Conservation (phyloP, 2,888 invertebrate genomes). For the Ecliptopera silaceata region DNA sequence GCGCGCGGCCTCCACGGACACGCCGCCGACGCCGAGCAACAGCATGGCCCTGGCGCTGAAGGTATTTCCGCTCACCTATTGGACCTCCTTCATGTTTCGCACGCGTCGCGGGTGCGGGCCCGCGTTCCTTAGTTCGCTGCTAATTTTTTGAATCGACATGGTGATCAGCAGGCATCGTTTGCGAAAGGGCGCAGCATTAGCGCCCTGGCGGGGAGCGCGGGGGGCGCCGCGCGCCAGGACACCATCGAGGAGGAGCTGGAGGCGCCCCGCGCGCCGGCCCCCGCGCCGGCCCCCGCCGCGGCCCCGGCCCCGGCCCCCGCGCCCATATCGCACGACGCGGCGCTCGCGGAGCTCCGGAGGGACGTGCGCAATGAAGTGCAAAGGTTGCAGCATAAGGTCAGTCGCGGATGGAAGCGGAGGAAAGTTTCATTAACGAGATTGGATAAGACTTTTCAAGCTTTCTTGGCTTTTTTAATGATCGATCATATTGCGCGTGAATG, state of each 20-base stretch:
- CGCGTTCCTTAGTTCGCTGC: too few species aligned
- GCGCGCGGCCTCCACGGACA: conserved; percentile 65
- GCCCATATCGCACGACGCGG: conserved; percentile 78
- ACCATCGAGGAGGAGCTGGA: conserved; percentile 90
- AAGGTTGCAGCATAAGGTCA: conserved; percentile 70
- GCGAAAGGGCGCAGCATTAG: conserved; percentile 60
- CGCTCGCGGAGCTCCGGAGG: conserved; percentile 75
- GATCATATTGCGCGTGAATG: too few species aligned
- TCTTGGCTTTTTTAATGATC: too few species aligned
- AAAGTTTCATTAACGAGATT: too few species aligned
- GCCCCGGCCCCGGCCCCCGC: conserved; percentile 43
- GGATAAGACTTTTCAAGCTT: too few species aligned
- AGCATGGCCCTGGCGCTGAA: conserved; percentile 67
- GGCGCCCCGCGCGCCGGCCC: conserved; percentile 59
- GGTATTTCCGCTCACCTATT: too few species aligned
- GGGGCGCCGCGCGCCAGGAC: conserved; percentile 84
- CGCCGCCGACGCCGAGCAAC: not conserved
- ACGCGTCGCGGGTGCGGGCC: not conserved
- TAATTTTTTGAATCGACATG: not conserved
- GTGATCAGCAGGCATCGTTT: conserved; percentile 56
- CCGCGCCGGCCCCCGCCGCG: conserved; percentile 43
- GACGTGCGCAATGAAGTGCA: conserved; percentile 74
- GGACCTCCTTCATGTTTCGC: too few species aligned
- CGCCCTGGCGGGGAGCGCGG: conserved; percentile 76
- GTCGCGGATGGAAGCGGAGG: too few species aligned